Percentiles rank a stretch among this genome's conserved stretches.
These are phyloP conservation scores for Clarias macrocephalus DNA, from an alignment of 2,113 vertebrate species.

Conservation along the genomic window DNA sequence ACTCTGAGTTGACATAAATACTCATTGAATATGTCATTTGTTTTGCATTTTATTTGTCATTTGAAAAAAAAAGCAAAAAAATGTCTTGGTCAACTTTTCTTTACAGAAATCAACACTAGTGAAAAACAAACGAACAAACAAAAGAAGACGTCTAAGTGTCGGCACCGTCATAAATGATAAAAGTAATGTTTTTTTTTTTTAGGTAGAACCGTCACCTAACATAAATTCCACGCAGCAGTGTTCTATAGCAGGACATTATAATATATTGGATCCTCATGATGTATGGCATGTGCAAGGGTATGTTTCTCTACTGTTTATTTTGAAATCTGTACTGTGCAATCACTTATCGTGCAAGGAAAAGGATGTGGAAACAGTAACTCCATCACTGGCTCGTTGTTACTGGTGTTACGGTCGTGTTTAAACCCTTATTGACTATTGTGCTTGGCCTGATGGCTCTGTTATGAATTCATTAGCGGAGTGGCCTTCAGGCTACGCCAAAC, in stretches of 20 bases:
- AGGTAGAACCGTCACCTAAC: background rate
- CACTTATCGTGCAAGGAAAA: background rate
- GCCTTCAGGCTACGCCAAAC: slow-evolving; percentile 62
- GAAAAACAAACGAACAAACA: background rate
- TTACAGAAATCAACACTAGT: background rate
- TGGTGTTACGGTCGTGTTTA: slow-evolving; percentile 40
- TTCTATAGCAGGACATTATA: background rate
- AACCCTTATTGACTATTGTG: slow-evolving; percentile 47
- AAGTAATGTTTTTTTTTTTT: background rate
- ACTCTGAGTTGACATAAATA: background rate
- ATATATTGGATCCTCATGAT: background rate
- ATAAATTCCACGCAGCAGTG: background rate
- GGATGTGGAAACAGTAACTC: slow-evolving; percentile 27
- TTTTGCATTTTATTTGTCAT: background rate
- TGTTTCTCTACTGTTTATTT: background rate
- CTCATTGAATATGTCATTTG: background rate
- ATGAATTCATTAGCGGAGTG: slow-evolving; percentile 65
- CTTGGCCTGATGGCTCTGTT: slow-evolving; percentile 60
- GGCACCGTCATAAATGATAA: background rate
- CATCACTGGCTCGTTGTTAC: slow-evolving; percentile 51
- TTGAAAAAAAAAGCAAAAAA: background rate
- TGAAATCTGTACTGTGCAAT: background rate
- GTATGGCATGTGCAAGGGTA: background rate
- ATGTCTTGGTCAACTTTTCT: background rate
- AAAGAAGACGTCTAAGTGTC: background rate